Percentiles rank a stretch among this genome's conserved stretches.
These are phyloP conservation scores for Struthio camelus DNA, from an alignment of 2,113 vertebrate species.

Conservation along the genomic window DNA sequence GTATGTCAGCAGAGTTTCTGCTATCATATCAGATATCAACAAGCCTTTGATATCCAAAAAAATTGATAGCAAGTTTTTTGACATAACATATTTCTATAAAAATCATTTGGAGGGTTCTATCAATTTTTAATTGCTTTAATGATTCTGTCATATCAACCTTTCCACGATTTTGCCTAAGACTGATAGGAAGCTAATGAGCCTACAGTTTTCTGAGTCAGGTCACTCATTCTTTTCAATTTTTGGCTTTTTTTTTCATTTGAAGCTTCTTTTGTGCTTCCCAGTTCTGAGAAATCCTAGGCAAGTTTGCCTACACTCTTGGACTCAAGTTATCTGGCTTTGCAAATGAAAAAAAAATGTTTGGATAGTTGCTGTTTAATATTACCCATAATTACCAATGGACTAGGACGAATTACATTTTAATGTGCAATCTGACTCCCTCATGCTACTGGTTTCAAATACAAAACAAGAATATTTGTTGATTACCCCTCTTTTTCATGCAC, in stretches of 20 bases:
- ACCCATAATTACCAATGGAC: neutral
- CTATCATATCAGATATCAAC: neutral
- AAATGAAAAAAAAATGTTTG: neutral
- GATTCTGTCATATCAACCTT: neutral
- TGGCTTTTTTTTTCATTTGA: neutral
- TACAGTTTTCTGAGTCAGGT: neutral
- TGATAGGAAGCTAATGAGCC: neutral
- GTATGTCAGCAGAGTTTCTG: neutral
- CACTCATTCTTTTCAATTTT: neutral
- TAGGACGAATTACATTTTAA: slow-evolving; percentile 12
- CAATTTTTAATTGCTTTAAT: slow-evolving; percentile 1
- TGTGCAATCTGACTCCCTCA: neutral
- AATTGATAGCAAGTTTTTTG: neutral
- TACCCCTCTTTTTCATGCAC: neutral
- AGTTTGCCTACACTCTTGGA: neutral
- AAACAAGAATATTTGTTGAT: neutral
- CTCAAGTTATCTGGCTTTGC: neutral
- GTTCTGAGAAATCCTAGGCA: neutral
- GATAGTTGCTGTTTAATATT: neutral
- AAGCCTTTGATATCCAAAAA: neutral
- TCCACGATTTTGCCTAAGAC: neutral
- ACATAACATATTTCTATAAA: neutral
- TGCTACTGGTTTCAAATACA: neutral
- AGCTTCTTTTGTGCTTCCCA: neutral
- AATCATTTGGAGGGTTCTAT: neutral